Base-by-base conservation (phyloP, 2,888 invertebrate species). In the Abrostola tripartita region DNA sequence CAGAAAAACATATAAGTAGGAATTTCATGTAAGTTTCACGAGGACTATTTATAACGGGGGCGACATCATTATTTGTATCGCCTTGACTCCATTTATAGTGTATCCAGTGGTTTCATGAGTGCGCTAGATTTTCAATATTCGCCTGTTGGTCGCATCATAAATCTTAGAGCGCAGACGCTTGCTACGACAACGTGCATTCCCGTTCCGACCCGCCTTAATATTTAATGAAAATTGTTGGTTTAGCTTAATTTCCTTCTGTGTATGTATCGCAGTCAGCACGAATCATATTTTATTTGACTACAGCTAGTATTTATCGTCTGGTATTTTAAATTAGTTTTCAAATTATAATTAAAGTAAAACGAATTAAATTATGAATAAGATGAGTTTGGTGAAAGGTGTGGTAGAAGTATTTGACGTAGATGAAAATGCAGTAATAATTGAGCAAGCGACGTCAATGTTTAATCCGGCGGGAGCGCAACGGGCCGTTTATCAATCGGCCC, bases 401-500 rank as follows among this genome's bases (percentile, higher is more conserved):
- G 66, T 71, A 72, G 56, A 55, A 67, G 49, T 37, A 60, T 50
- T 52, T 38, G 54, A 70, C 50, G 58, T 55, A 63, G 71, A 80
- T 78, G 72, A 75, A 82, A 85, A 86, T 84, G 82, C 85, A 81
- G 79, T 84, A 88, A 87, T 92, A 92, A 92, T 92, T 89, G 91
- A 92, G 90, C 89, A 85, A 83, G 85, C 84, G 82, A 81, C 90
- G 87, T 92, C 91, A 90, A 90, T 91, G 92, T 92, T 92, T 92
- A 94, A 94, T 94, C 92, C 90, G 84, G 85, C 85, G 81, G 85
- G 81, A 86, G 87, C 88, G 87, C 83, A 84, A 81, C 87, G 84
- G 85, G 89, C 88, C 92, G 93, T 94, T 93, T 92, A 93, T 94
- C 94, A 94, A 94, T 93, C 92, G 87, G 78, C 78, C 88, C 90